Base-by-base conservation (phyloP, 2,113 vertebrate species). In the Ia io region DNA sequence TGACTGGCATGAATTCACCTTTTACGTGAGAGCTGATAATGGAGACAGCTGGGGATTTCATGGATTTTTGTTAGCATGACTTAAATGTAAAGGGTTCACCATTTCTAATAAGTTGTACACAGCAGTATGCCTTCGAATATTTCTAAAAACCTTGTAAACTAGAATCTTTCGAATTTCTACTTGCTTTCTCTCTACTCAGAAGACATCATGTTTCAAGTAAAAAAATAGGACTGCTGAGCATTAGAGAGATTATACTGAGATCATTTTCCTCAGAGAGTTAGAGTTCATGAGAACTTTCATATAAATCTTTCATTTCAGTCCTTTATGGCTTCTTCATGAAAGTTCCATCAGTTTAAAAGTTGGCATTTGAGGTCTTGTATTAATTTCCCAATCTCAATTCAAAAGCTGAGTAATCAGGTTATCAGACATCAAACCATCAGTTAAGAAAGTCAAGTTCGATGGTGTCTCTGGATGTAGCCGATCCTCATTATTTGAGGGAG, bases 1-100 rank as follows among this genome's bases (percentile, higher is more conserved):
- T 80, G 56, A 63, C 93, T 97, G 32, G 82, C 93, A 93, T 88
- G 73, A 96, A 80, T 83, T 93, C 84, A 82, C 77, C 40, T 96
- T 92, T 97, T 63, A 37, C 69, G 8, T 88, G 77, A 86, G 17
- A 37, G 4, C 7, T 59, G 86, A 3, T 16, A 93, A 32, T 44
- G 22, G 32, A 70, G 44, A 86, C 22, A 53, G 22, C 56, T 82
- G 12, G 5, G 7, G 71, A 83, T 8, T 17, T 59, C 35, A 65
- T 10, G 22, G 90, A 49, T 87, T 10, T 9, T 84, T 80, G 53
- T 80, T 79, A 90, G n/a, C 30, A 47, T 2, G 12, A 20, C 3
- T 65, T 82, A 49, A 67, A 91, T 69, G 23, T 56, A 86, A 40
- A 40, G 16, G 88, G 61, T 56, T 94, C 65, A 79, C 37, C 51